Evolutionary conservation across 2,797 vertebrate species (phyloP).

Genomic region (Oreonectes daqikongensis): DNA sequence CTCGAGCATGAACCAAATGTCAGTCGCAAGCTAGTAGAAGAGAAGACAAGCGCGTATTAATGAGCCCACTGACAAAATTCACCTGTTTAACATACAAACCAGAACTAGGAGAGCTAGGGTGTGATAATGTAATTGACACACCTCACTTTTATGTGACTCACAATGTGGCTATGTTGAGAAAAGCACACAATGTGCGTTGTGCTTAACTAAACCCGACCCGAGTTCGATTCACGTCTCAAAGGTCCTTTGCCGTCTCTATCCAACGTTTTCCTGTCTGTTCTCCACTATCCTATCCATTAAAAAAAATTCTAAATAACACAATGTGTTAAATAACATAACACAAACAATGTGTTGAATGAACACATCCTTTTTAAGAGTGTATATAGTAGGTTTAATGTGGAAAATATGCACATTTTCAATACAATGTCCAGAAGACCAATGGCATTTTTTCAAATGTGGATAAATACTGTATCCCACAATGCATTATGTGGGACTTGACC

Average conservation of each 20-base stretch:
- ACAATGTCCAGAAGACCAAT: background rate
- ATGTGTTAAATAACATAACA: too few species aligned
- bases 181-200: too few species aligned
- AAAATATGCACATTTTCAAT: background rate
- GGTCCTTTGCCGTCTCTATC: too few species aligned
- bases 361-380: too few species aligned
- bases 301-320: too few species aligned
- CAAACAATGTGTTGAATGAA: too few species aligned
- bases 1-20: constrained; percentile 86
- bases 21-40: constrained; percentile 74
- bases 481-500: background rate
- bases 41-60: constrained; percentile 74
- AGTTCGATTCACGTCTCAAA: too few species aligned
- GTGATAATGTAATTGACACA: constrained; percentile 44
- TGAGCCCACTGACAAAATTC: constrained; percentile 71
- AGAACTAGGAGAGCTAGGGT: constrained; percentile 60
- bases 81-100: constrained; percentile 64
- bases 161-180: background rate
- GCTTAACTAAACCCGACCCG: too few species aligned
- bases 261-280: too few species aligned
- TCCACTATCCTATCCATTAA: too few species aligned
- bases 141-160: constrained; percentile 3
- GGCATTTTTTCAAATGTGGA: background rate
- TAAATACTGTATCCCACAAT: background rate
- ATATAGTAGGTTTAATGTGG: background rate